These are phyloP conservation scores for Opisthograptis luteolata DNA, from an alignment of 2,888 invertebrate genomes.

Conservation along the genomic window DNA sequence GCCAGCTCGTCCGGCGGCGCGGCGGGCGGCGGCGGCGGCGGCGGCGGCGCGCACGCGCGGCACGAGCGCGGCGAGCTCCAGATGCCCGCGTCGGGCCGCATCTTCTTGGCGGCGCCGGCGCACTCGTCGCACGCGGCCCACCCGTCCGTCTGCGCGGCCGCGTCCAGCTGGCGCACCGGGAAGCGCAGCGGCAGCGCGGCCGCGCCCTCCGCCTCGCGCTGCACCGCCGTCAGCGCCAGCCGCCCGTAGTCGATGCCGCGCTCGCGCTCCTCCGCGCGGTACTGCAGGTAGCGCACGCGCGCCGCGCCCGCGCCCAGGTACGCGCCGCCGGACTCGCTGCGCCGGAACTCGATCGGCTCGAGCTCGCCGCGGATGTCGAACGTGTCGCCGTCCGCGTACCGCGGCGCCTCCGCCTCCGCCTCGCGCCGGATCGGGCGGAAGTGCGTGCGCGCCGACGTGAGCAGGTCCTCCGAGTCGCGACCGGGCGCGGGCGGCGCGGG, in stretches of 20 bases:
- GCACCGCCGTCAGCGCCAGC: conserved; percentile 63
- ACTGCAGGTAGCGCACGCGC: conserved; percentile 81
- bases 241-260: conserved; percentile 71
- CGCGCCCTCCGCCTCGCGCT: conserved; percentile 66
- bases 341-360: conserved; percentile 86
- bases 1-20: conserved; percentile 72
- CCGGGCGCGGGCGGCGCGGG: conserved; percentile 48
- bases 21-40: conserved; percentile 29
- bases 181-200: conserved; percentile 87
- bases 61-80: conserved; percentile 63
- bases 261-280: conserved; percentile 56
- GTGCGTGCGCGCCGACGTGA: conserved; percentile 91
- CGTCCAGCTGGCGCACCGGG: conserved; percentile 75
- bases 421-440: conserved; percentile 91
- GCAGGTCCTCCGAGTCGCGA: conserved; percentile 85
- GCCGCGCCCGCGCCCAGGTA: conserved; percentile 80
- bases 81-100: conserved; percentile 61
- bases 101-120: conserved; percentile 70
- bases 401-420: conserved; percentile 57
- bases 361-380: conserved; percentile 87
- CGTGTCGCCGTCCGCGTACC: conserved; percentile 88
- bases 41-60: conserved; percentile 53
- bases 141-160: conserved; percentile 64
- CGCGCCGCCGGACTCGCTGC: conserved; percentile 87
- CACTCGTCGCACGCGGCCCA: conserved; percentile 66